Evolutionary conservation across 2,888 invertebrate species (phyloP), one percentile per base, ranked within the genome.

Genomic region (Melanargia galathea): DNA sequence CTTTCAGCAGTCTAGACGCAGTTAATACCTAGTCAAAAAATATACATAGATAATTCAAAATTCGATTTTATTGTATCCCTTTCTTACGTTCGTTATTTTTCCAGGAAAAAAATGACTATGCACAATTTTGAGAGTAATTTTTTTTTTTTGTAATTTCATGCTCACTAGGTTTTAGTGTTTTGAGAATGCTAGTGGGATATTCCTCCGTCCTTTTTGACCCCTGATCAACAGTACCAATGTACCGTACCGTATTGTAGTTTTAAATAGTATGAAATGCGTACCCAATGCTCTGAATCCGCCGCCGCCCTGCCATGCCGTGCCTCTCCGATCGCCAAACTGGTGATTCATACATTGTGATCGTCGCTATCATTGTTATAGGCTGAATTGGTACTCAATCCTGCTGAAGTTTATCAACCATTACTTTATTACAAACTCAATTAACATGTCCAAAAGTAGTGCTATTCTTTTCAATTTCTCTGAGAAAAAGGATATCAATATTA

Each of bases 111-210:
- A 30, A 30, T 30, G 43, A 8, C 38, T 55, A 55, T 64, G 57
- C 69, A 73, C 71, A 60, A 67, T 68, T 67, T 70, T 78, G 7
- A 8, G 66, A 22, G 33, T 20, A 35, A 24, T 18, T 22, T 49
- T 35, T 22, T 26, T 79, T 74, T 78, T 16, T 77, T 77, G 89
- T 88, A 87, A 90, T 90, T 90, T 90, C 87, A 90, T 88, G 89
- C 90, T 90, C 88, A 83, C 82, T 86, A 84, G 79, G 80, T 70
- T 84, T n/a, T 89, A 89, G 87, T 85, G 84, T 84, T 84, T 85
- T 88, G 90, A 90, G 90, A 90, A 90, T 90, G 90, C 90, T 90
- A 90, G 88, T 83, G 83, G 81, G 80, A 82, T 83, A 79, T 80
- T 73, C 77, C 77, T 76, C 61, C 64, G 67, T 64, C 73, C 72